phyloP scores from a whole-genome alignment of 2,888 invertebrate species.

The Cantharis lateralis region DNA sequence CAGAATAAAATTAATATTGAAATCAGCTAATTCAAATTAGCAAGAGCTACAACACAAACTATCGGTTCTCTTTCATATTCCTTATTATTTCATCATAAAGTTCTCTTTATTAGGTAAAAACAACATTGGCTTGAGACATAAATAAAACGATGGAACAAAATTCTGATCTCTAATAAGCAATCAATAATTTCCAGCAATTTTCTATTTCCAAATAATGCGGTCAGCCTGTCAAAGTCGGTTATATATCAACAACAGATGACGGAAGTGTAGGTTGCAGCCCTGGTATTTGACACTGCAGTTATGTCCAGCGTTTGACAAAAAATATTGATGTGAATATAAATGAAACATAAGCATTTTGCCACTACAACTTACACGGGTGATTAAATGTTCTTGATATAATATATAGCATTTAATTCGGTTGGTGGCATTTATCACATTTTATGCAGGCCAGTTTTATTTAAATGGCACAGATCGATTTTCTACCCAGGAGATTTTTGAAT shows the following conservation, averaged over 20 bases:
- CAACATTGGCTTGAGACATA: background rate
- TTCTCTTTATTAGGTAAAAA: background rate
- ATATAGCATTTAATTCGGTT: no score
- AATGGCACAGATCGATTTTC: no score
- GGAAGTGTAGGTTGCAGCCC: background rate
- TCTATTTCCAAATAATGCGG: background rate
- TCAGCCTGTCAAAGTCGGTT: background rate
- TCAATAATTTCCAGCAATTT: background rate
- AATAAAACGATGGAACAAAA: background rate
- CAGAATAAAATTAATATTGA: no score
- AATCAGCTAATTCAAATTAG: no score
- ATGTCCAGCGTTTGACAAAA: background rate
- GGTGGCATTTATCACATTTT: no score
- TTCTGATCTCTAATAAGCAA: background rate
- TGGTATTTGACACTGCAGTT: background rate
- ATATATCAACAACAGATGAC: background rate
- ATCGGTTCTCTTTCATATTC: background rate
- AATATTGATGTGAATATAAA: background rate
- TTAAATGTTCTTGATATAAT: no score
- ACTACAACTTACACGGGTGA: background rate
- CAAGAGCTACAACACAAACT: background rate
- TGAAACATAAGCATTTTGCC: background rate
- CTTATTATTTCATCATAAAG: background rate
- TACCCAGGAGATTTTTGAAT: no score
- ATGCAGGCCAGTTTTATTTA: no score